Evolutionary conservation across 2,113 vertebrate species (phyloP), one percentile per base, ranked within the genome.

Genomic region (Chaetura pelagica): DNA sequence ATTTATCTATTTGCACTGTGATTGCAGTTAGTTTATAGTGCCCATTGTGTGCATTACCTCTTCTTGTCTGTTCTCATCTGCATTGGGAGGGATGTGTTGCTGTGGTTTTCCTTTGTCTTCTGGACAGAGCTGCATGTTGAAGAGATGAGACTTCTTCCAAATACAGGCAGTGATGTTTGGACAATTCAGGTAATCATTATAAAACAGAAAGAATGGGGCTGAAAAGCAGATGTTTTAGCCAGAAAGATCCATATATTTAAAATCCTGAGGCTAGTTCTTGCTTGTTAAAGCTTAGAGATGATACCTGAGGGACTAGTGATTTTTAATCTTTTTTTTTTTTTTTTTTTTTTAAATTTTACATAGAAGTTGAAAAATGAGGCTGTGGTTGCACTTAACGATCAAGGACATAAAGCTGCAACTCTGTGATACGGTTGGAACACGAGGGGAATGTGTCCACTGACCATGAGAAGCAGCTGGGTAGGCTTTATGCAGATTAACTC

Each of bases 401-500:
- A 84, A 91, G 35, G 66, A 73, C 27, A 42, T 81, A 89, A 93
- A 96, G 68, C 26, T 48, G 81, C 68, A 78, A 26, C 29, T 75
- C 59, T 89, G 44, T 0, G 6, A 40, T 78, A 46, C 4, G 80
- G 8, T 13, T 0, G 0, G 16, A 26, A 61, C 32, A 4, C 69
- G 90, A 85, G 42, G 76, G 73, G 44, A 75, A 40, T 32, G 9
- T 29, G 30, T 67, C 49, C 76, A 58, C 48, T 87, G 90, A 82
- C 90, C 88, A 84, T 0, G 0, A 61, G 88, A 82, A 93, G n/a
- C 72, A 93, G 80, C 61, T 84, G 88, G 83, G 32, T 10, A 77
- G 87, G 84, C 84, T 95, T 93, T 93, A 58, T 84, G 76, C 80
- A 92, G 68, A 75, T 92, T 84, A 90, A 57, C 68, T 64, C 57